Evolutionary conservation across 2,888 invertebrate species (phyloP), one percentile per base, ranked within the genome.

Genomic region (Luffia ferchaultella): DNA sequence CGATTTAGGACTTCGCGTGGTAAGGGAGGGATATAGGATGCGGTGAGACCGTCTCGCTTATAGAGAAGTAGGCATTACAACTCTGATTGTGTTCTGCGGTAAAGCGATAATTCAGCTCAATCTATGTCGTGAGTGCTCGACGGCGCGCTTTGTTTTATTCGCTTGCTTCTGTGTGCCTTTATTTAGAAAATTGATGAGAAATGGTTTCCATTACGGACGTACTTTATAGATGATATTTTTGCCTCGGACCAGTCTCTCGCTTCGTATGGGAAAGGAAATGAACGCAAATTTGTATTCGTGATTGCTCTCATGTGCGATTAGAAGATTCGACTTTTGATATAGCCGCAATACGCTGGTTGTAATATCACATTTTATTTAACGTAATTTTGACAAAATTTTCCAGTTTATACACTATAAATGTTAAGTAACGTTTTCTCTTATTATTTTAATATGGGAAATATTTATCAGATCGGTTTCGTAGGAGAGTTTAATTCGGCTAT

Each of bases 161-260:
- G 76, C 73, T 74, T 73, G 82, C 82, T 82, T 75, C 83, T 79
- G 83, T 80, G 77, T 73, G 73, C 82, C 82, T 82, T 82, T 82
- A 83, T 82, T 83, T 78, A 82, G 82, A 83, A 82, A 83, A 83
- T 82, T 83, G 83, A 83, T 82, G 82, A 80, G 83, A 83, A 82
- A 82, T 79, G 80, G 77, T 79, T 73, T 77, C 83, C 82, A 83
- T 83, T 82, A 82, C 77, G 69, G 71, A 65, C 71, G 68, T 73
- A 78, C 73, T 77, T 74, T 74, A 73, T 75, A 73, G 73, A 73
- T 75, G 70, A 74, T 76, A 76, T 77, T 74, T 70, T 72, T 65
- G 60, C 60, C 65, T 66, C 64, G 64, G 30, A 9, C 48, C n/a
- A 3, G n/a, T 5, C 67, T 67, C 65, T 68, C 68, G 62, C 63